Base-by-base conservation (phyloP, 1,140 invertebrate species). In the Carposina sasakii region DNA sequence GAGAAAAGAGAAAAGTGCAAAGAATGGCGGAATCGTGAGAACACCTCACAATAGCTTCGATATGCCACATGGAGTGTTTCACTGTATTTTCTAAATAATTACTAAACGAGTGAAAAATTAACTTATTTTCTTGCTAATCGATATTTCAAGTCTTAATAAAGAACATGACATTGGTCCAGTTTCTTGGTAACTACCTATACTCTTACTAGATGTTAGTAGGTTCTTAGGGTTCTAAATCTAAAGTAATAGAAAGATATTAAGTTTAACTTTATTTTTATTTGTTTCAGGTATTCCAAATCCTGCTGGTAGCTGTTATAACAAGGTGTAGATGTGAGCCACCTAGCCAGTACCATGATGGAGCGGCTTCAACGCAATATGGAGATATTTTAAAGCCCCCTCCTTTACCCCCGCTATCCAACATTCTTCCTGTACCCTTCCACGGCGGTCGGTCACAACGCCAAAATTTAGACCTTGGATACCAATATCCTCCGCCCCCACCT, bases 1-100 rank as follows among this genome's bases (percentile, higher is more conserved):
- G 74, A 67, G 75, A 77, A 81, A 81, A 81, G 75, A 81, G 77
- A 81, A 81, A 81, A 76, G 74, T 71, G 57, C 49, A 75, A 76
- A 73, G 77, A 78, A 81, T 76, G 51, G 57, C 57, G 63, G 58
- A n/a, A 41, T 63, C 71, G 77, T 81, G 77, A 61, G 77, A 81
- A 77, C 49, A 48, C 34, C 30, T 47, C 57, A 81, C 73, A 76
- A 73, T 76, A 52, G 52, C 62, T 53, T 49, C 57, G 54, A 70
- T 71, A 71, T 70, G 62, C 63, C 67, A 68, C 66, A 54, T 36
- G 52, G 54, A 31, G 60, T 76, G 63, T 75, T 74, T 75, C 70
- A 67, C 73, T 63, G 54, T 61, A 76, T 70, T 76, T 75, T 75
- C 72, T 75, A 71, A 67, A 52, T 76, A 76, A 79, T 76, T 73